Evolutionary conservation across 2,888 invertebrate species (phyloP).

Genomic region (Muschampia plurimacula): DNA sequence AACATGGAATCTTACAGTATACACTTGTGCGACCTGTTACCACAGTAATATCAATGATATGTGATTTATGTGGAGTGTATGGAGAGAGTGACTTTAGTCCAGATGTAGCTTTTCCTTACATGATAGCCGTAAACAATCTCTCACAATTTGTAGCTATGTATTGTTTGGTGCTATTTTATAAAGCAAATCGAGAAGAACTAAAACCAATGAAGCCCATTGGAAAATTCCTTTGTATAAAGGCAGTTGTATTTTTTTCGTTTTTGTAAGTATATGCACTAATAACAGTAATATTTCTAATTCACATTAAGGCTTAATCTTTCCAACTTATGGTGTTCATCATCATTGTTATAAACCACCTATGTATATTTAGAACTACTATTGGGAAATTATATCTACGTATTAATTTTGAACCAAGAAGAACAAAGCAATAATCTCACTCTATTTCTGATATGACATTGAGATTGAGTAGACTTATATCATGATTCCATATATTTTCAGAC

Average conservation of each 20-base stretch:
- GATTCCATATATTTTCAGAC: too few relatives aligned
- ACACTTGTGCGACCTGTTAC: constrained; percentile 96
- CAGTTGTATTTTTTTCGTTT: constrained; percentile 98
- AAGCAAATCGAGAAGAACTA: constrained; percentile 94
- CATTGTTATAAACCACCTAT: too few relatives aligned
- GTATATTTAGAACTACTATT: too few relatives aligned
- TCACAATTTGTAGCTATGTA: constrained; percentile 99
- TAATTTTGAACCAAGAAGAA: too few relatives aligned
- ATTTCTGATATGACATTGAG: too few relatives aligned
- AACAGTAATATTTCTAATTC: background rate
- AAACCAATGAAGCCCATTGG: constrained; percentile 97
- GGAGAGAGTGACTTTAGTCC: constrained; percentile 96
- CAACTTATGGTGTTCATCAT: too few relatives aligned
- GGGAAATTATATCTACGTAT: too few relatives aligned
- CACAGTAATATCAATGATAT: constrained; percentile 95
- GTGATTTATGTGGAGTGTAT: constrained; percentile 93
- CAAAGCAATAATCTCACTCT: too few relatives aligned
- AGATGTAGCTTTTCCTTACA: constrained; percentile 95
- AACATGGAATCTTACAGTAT: constrained; percentile 98
- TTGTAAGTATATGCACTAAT: constrained; percentile 90
- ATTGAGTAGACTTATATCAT: too few relatives aligned
- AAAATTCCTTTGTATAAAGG: constrained; percentile 98
- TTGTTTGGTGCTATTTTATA: constrained; percentile 96
- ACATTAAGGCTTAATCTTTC: too few relatives aligned
- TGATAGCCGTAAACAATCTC: constrained; percentile 94